phyloP scores from a whole-genome alignment of 2,113 vertebrate species.

The Herpetotheres cachinnans region DNA sequence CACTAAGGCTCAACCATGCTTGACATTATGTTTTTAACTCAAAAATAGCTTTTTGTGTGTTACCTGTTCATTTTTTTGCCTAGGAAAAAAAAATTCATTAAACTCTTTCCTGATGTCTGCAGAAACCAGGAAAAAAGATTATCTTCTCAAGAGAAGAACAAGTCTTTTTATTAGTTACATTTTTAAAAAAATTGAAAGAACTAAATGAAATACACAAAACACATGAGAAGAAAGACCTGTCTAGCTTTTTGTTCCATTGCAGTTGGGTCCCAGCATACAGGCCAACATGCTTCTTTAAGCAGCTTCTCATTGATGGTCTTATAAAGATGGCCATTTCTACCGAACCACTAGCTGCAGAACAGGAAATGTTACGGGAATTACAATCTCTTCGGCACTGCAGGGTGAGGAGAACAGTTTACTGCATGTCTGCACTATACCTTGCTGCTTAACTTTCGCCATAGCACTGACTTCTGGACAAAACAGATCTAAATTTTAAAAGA shows the following conservation, averaged over 20 bases:
- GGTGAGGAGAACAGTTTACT: neutral
- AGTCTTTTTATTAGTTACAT: neutral
- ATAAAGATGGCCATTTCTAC: neutral
- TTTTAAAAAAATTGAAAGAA: neutral
- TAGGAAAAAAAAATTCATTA: neutral
- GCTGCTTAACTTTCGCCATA: neutral
- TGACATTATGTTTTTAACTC: neutral
- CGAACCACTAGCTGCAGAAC: neutral
- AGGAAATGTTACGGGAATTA: neutral
- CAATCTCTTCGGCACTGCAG: neutral
- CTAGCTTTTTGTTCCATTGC: neutral
- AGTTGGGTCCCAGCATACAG: neutral
- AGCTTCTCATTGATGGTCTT: neutral
- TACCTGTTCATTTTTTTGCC: neutral
- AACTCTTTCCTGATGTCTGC: neutral
- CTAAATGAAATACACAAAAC: neutral
- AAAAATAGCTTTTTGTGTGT: neutral
- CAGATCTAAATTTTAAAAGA: neutral
- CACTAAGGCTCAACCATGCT: neutral
- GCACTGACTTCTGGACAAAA: neutral
- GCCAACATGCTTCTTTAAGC: neutral
- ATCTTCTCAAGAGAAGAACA: neutral
- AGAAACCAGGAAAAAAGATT: neutral
- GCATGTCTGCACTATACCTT: fast-evolving
- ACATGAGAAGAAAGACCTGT: neutral